Base-by-base conservation (phyloP, 2,797 vertebrate species). In the Sebastes oblongus region DNA sequence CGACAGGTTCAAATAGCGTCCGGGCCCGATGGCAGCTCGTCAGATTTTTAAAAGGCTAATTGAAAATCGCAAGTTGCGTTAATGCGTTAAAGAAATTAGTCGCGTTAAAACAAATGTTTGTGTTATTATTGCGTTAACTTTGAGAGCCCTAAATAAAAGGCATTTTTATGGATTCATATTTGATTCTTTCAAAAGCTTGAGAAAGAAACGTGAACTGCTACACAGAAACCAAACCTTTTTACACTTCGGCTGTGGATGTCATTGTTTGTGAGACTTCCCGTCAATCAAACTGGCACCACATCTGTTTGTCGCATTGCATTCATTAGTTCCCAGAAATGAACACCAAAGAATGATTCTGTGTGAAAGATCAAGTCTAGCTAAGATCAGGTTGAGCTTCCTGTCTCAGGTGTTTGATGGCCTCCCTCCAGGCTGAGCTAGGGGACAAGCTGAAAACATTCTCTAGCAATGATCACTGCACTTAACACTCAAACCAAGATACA, bases 271-370 rank as follows among this genome's bases (percentile, higher is more conserved):
- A 72, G 36, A 29, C 8, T 73, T 46, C n/a, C 58, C 66, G 36
- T 81, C 74, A 62, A 27, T 84, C 78, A 77, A 30, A 78, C 27
- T 6, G 3, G n/a, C 52, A 39, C 10, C 24, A 8, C 8, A 66
- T 56, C 27, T 18, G 36, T 36, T 55, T 4, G 8, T 3, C 36
- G 72, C 80, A 72, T 70, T 71, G 42, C 58, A 32, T 58, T 83
- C 61, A 79, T 74, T 3, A 75, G 73, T 89, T 87, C 74, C 64
- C 67, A 82, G 66, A 83, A 2, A 66, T 1, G 2, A 14, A 84
- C 55, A 83, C 66, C 22, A 60, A 50, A 54, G 24, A 66, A 7
- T 36, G 16, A 22, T 13, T 25, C 52, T 2, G 29, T 61, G 50
- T 55, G 76, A 80, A 72, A 39, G 30, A 61, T 46, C 54, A 66